Conservation (phyloP, 2,113 vertebrate genomes). For the Prinia subflava region DNA sequence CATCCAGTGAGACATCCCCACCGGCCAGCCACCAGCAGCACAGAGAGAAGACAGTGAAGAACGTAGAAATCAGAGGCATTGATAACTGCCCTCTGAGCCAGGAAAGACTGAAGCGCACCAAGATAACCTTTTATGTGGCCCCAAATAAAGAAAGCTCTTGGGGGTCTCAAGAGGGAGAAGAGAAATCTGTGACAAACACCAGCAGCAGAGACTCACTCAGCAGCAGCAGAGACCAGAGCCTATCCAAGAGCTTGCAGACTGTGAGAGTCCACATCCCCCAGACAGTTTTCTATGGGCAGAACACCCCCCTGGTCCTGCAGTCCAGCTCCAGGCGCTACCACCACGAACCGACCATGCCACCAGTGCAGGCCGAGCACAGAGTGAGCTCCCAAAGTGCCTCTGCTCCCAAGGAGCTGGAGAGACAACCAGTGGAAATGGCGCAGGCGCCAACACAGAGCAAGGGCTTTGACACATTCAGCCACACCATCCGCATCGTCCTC, state of each 20-base stretch:
- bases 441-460: slow-evolving; percentile 11
- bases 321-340: slow-evolving; percentile 50
- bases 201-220: background rate
- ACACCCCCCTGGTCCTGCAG: slow-evolving; percentile 68
- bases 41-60: slow-evolving; percentile 48
- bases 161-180: background rate
- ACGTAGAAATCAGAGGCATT: slow-evolving; percentile 15
- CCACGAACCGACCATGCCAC: background rate
- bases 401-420: background rate
- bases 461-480: slow-evolving; percentile 34
- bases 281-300: slow-evolving; percentile 76
- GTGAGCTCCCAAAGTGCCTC: background rate
- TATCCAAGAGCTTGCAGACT: background rate
- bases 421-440: background rate
- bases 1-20: background rate
- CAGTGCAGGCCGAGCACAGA: background rate
- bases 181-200: background rate
- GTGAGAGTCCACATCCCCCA: slow-evolving; percentile 69
- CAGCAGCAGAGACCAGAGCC: background rate
- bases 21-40: background rate
- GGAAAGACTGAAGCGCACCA: slow-evolving; percentile 71
- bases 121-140: slow-evolving; percentile 71
- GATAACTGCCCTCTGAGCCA: background rate
- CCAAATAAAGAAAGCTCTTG: slow-evolving; percentile 27
- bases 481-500: slow-evolving; percentile 73